Evolutionary conservation across 2,888 invertebrate species (phyloP).

Genomic region (Augiades crinisus): DNA sequence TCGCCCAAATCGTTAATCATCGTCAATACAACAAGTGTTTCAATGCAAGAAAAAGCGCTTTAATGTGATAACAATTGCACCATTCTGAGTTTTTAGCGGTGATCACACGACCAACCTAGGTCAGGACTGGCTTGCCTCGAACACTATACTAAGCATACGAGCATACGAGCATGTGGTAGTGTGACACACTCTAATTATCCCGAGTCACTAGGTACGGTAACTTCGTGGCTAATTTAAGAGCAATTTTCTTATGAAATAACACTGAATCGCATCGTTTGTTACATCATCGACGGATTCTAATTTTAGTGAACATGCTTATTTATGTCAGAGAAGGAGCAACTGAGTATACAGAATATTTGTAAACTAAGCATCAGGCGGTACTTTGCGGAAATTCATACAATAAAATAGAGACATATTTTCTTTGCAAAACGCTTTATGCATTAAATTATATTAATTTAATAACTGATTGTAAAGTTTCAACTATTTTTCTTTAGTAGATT

Average conservation of each 20-base stretch:
- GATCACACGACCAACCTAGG: constrained; percentile 45
- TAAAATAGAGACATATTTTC: too few relatives aligned
- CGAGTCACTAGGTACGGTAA: not conserved
- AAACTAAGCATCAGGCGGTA: too few relatives aligned
- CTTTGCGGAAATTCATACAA: too few relatives aligned
- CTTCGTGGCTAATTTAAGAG: not conserved
- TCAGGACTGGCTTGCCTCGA: constrained; percentile 56
- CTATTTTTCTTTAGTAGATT: too few relatives aligned
- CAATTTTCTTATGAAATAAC: not conserved
- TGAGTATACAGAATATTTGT: too few relatives aligned
- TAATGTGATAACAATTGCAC: constrained; percentile 23
- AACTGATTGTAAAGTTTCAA: too few relatives aligned
- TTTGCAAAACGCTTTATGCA: too few relatives aligned
- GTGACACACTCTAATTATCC: constrained; percentile 51
- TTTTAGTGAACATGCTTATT: too few relatives aligned
- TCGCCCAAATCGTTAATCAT: too few relatives aligned
- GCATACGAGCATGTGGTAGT: constrained; percentile 34
- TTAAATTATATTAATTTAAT: too few relatives aligned
- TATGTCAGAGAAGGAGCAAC: too few relatives aligned
- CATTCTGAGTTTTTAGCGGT: constrained; percentile 24
- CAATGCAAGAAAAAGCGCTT: constrained; percentile 11
- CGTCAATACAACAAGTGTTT: not conserved
- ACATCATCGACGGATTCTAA: not conserved
- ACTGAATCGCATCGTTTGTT: not conserved
- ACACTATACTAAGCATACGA: constrained; percentile 29